Evolutionary conservation across 2,888 invertebrate species (phyloP), one percentile per base, ranked within the genome.

Genomic region (Rhynchonema sp.): DNA sequence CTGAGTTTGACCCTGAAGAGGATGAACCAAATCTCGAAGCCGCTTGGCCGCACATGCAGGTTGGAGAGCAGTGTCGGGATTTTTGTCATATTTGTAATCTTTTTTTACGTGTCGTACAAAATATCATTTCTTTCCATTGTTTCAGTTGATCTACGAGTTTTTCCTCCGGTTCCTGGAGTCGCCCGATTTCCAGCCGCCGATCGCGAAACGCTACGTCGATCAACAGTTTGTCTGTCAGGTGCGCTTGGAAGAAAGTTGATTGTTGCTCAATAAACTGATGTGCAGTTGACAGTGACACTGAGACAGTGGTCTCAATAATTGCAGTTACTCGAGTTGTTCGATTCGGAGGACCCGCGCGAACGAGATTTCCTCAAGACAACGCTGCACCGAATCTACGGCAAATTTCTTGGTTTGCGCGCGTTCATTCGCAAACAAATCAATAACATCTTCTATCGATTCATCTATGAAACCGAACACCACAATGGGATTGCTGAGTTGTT

Each of bases 331-430:
- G 96, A 98, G 75, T 81, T 98, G 76, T 98, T 98, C 77, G 98
- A 99, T 79, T 91, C 92, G 68, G 98, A 98, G 80, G 98, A 98
- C 79, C 96, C 96, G 60, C 83, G 98, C 69, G 98, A 98, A 79
- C 83, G 98, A 74, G 98, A 98, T 80, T 89, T 94, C 77, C 81
- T 98, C 71, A 98, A 98, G 81, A 98, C 96, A 70, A 91, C 92
- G 72, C 82, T 98, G 74, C 98, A 98, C 80, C 60, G 96, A 79
- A 96, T 98, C 79, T 98, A 98, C 80, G 98, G 96, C 70, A 98
- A 98, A 82, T 98, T 98, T 79, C 82, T 98, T 74, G 91, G 92
- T 65, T 83, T 96, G 75, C 83, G 98, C 75, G 92, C 96, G 74
- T 96, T 91, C 80, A 96, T 96, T 78, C 83, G 94, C 23, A 65